Percentiles rank a stretch among this genome's conserved stretches.
phyloP scores from a whole-genome alignment of 2,888 invertebrate species.

The Nesidiocoris tenuis region DNA sequence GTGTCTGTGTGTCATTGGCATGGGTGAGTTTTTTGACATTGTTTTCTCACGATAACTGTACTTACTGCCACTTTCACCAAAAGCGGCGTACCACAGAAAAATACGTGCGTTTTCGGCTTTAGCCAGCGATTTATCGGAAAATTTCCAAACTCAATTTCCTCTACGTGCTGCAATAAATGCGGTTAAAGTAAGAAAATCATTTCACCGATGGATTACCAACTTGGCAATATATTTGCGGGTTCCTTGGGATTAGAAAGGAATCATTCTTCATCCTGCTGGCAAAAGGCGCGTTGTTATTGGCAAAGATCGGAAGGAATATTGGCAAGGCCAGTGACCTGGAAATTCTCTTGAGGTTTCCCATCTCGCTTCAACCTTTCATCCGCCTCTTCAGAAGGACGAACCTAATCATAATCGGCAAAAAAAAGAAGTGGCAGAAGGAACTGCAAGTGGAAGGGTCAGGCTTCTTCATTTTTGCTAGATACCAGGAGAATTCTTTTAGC shows the following conservation, averaged over 20 bases:
- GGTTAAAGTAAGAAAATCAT: neutral
- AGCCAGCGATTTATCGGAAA: too few relatives aligned
- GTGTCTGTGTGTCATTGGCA: too few relatives aligned
- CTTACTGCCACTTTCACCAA: too few relatives aligned
- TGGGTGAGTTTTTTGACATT: too few relatives aligned
- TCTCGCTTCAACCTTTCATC: neutral
- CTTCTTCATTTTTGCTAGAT: constrained; percentile 32
- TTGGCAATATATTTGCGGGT: constrained; percentile 7
- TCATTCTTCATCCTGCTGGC: constrained; percentile 6
- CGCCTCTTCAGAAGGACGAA: constrained; percentile 13
- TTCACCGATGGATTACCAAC: neutral
- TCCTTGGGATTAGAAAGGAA: constrained; percentile 21
- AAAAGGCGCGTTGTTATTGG: constrained; percentile 15
- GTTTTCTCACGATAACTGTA: too few relatives aligned
- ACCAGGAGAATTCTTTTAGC: constrained; percentile 26
- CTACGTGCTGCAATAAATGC: too few relatives aligned
- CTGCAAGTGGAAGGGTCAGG: constrained; percentile 2
- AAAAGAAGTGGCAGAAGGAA: neutral
- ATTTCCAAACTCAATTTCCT: too few relatives aligned
- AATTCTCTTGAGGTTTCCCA: constrained; percentile 28
- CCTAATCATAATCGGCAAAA: constrained; percentile 38
- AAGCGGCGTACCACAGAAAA: too few relatives aligned
- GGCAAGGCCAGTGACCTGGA: constrained; percentile 38
- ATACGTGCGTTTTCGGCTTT: too few relatives aligned
- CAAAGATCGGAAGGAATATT: constrained; percentile 29